These are phyloP conservation scores for Aplysina aerophoba DNA, from an alignment of 37 sponge, comb jelly and placozoan genomes.

Conservation along the genomic window DNA sequence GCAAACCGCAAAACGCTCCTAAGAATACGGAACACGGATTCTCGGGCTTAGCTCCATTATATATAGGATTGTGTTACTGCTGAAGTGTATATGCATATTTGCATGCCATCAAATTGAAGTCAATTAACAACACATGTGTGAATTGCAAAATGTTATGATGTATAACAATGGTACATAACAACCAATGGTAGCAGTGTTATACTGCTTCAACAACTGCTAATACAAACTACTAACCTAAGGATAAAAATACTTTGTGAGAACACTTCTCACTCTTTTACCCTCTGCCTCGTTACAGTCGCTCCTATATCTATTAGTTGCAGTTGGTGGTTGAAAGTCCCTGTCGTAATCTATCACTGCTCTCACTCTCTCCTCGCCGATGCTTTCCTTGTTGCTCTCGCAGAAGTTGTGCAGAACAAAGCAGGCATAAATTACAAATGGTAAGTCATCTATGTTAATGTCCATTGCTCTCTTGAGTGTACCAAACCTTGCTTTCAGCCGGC, in stretches of 20 bases:
- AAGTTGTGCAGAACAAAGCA: constrained; percentile 46
- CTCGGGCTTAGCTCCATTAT: too few relatives aligned
- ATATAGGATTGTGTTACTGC: too few relatives aligned
- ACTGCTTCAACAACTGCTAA: too few relatives aligned
- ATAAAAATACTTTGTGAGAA: constrained; percentile 13
- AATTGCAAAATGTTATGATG: too few relatives aligned
- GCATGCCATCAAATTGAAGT: too few relatives aligned
- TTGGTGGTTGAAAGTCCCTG: neutral
- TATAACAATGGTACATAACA: too few relatives aligned
- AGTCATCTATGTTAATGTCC: constrained; percentile 44
- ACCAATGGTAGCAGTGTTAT: too few relatives aligned
- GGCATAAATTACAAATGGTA: constrained; percentile 33
- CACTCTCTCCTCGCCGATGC: neutral
- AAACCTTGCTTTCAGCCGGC: constrained; percentile 47
- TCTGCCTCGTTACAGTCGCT: neutral
- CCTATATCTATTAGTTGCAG: neutral
- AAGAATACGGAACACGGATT: too few relatives aligned
- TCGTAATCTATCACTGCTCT: constrained; percentile 21
- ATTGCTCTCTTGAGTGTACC: constrained; percentile 21
- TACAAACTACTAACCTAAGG: neutral
- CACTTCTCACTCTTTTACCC: neutral
- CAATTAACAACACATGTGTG: too few relatives aligned
- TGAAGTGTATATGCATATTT: too few relatives aligned
- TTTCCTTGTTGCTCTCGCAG: constrained; percentile 33
- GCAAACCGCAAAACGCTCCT: too few relatives aligned